Evolutionary conservation across 2,113 vertebrate species (phyloP), one percentile per base, ranked within the genome.

Genomic region (Amphiprion percula): DNA sequence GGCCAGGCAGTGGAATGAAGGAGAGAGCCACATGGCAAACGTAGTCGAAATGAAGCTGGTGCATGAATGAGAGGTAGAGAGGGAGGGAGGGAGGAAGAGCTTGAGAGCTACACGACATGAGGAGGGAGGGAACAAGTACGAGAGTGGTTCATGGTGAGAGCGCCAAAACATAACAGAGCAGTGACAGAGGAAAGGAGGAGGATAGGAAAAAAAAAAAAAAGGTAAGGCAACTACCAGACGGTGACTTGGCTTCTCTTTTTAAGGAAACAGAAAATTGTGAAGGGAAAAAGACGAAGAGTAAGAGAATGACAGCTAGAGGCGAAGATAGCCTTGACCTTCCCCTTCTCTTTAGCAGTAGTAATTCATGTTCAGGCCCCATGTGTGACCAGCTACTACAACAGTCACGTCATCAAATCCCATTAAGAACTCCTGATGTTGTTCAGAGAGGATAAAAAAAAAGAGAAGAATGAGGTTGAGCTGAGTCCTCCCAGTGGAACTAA

Each of bases 21-120:
- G 9, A 75, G 77, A 63, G 58, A 80, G 74, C 52, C 82, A 87
- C 88, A 77, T 90, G 77, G 86, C 76, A 75, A 73, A 67, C 49
- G 19, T 64, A 68, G 71, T 68, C 63, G 56, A 59, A 76, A 75
- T 65, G 72, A 63, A 81, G 83, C 54, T 50, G 52, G 68, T 67
- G 88, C 67, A 82, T 91, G 87, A 85, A 87, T 86, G 82, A 80
- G 77, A 83, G 67, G 49, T 30, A 28, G 50, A 50, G 59, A 75
- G 70, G 74, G 63, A 63, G 74, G 44, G 60, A 77, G 82, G 53
- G 69, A 74, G 65, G 16, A 16, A 84, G 69, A 55, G 66, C 61
- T 67, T 10, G 55, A 84, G 72, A 1, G 19, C 53, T 65, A 21
- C 21, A 21, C 21, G 21, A 49, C 37, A 71, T 50, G 19, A 81